phyloP scores from a whole-genome alignment of 2,797 vertebrate species.

The Buphagus erythrorhynchus region DNA sequence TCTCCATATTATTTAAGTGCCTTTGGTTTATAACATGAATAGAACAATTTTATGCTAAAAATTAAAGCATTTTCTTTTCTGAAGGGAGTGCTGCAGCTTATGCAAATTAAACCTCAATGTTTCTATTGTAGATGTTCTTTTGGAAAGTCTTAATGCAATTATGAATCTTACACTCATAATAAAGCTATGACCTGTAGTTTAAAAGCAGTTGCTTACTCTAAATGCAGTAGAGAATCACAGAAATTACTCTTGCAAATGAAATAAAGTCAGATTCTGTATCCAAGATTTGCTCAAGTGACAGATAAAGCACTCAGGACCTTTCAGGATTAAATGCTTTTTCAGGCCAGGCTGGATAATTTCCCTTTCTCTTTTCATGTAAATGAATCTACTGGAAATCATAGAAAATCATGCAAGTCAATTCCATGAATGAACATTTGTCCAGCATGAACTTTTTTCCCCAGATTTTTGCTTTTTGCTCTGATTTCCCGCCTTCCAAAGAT shows the following conservation, averaged over 20 bases:
- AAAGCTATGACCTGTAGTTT: not conserved
- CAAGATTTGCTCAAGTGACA: not conserved
- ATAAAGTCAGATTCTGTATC: not conserved
- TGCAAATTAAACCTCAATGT: not conserved
- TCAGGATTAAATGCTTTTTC: not conserved
- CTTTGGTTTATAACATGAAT: not conserved
- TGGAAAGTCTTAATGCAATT: slow-evolving; percentile 19
- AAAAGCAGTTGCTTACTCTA: not conserved
- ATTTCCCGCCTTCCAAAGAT: not conserved
- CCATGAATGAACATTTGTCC: not conserved
- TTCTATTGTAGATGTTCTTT: not conserved
- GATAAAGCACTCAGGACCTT: not conserved
- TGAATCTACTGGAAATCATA: not conserved
- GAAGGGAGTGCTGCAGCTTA: not conserved
- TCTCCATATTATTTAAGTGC: not conserved
- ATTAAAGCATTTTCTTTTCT: not conserved
- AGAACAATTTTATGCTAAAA: not conserved
- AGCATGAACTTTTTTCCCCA: not conserved
- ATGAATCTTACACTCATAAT: not conserved
- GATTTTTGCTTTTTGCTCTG: not conserved
- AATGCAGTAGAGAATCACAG: not conserved
- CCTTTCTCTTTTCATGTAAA: not conserved
- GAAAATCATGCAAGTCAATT: not conserved
- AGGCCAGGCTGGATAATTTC: not conserved
- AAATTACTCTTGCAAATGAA: not conserved